Evolutionary conservation across 2,888 invertebrate species (phyloP), one percentile per base, ranked within the genome.

Genomic region (Dynastes tityus): DNA sequence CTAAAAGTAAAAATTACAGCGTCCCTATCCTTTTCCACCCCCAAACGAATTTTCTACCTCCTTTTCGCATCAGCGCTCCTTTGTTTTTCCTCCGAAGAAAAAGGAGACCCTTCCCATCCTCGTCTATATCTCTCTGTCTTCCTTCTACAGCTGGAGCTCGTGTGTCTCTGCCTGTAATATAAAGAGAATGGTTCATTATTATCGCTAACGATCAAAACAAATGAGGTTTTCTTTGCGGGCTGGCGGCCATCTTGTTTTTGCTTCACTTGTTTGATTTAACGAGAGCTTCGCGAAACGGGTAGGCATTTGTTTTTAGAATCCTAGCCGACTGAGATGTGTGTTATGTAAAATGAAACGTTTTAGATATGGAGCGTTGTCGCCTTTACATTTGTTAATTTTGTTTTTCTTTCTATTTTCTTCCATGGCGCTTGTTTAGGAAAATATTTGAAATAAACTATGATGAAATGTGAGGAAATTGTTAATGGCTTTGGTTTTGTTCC

Each of bases 181-280:
- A 45, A 45, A 45, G 45, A 45, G 45, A 45, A 45, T 45, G 83
- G 86, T 85, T 86, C 86, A 86, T 87, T 86, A 87, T 87, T 87
- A 87, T 87, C 86, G 85, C 85, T 87, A 87, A 86, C 87, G 85
- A 87, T 87, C 86, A 87, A 87, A 86, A 86, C 86, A 87, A 87
- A 87, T 86, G 86, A 84, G 84, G 87, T 85, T 86, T 86, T 87
- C 85, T 85, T 85, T 87, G 86, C 86, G 82, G 81, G 82, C 86
- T 86, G 80, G 82, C 87, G 87, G 87, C 87, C 87, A 87, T 88
- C 86, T 88, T 88, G 87, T 87, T 88, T 87, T 87, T 87, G 87
- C 88, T 85, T 85, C 87, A 86, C 86, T 87, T 87, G 84, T 83
- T 85, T 84, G 87, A 87, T 88, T 88, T 87, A 87, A 87, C 85